Evolutionary conservation across 2,113 vertebrate genomes (phyloP).

Genomic region (Odocoileus virginianus): DNA sequence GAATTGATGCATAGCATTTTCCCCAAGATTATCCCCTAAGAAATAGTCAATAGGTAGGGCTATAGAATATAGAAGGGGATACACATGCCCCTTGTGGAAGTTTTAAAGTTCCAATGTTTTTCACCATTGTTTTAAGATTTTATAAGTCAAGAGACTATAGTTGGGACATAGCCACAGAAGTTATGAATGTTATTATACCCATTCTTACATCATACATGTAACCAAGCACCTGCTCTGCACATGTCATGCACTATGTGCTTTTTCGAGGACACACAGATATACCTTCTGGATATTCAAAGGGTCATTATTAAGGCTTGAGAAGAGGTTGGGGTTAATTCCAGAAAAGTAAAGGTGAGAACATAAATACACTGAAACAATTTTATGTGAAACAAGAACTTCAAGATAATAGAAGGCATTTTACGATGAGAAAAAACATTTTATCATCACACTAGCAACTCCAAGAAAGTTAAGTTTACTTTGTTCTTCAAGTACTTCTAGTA

Average conservation of each 20-base stretch:
- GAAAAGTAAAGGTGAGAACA: neutral
- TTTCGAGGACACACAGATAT: neutral
- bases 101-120: neutral
- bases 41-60: neutral
- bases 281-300: neutral
- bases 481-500: neutral
- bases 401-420: neutral
- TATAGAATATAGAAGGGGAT: neutral
- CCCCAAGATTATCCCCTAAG: neutral
- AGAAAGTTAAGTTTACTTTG: neutral
- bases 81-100: neutral
- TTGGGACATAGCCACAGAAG: neutral
- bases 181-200: neutral
- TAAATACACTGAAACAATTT: neutral
- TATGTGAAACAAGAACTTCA: neutral
- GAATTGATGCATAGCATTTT: neutral
- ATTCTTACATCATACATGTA: neutral
- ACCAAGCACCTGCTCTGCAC: neutral
- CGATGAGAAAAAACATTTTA: slow-evolving; percentile 24
- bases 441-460: neutral
- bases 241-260: neutral
- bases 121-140: neutral
- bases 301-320: neutral
- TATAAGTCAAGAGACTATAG: neutral
- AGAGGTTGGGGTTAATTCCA: neutral